Evolutionary conservation across 2,888 invertebrate genomes (phyloP).

Genomic region (Drosophila tanythrix): DNA sequence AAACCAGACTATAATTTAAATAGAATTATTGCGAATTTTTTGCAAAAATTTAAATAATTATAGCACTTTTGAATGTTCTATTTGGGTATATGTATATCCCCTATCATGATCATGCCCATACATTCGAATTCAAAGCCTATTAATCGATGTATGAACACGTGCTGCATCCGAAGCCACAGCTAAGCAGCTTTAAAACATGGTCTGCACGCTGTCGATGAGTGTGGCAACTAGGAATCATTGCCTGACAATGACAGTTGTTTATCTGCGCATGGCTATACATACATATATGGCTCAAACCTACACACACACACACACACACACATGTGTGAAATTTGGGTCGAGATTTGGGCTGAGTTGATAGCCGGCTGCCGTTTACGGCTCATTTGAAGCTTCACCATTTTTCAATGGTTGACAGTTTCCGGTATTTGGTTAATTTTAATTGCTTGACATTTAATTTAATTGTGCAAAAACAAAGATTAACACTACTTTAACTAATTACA

Average conservation of each 20-base stretch:
- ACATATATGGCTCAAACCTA: not conserved
- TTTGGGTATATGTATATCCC: not conserved
- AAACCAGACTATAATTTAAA: not conserved
- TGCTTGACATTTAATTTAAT: constrained; percentile 53
- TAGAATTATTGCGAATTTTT: not conserved
- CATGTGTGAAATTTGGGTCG: constrained; percentile 22
- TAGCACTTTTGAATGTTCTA: not conserved
- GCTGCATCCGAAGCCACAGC: constrained; percentile 10
- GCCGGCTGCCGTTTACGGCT: constrained; percentile 42
- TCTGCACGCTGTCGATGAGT: constrained; percentile 36
- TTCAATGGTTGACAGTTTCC: constrained; percentile 39
- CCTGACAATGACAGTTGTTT: constrained; percentile 36
- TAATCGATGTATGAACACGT: constrained; percentile 60
- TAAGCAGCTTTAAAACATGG: constrained; percentile 62
- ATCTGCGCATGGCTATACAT: not conserved
- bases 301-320: not conserved
- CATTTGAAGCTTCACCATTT: constrained; percentile 61
- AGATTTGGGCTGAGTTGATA: constrained; percentile 21
- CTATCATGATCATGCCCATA: not conserved
- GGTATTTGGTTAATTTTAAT: constrained; percentile 42
- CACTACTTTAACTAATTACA: constrained; percentile 35
- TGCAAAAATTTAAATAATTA: not conserved
- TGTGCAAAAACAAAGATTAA: constrained; percentile 42
- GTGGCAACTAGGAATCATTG: constrained; percentile 55
- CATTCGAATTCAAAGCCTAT: constrained; percentile 67